Percentiles rank a stretch among this genome's conserved stretches.
phyloP scores from a whole-genome alignment of 1,140 invertebrate species.

The Linepithema humile region DNA sequence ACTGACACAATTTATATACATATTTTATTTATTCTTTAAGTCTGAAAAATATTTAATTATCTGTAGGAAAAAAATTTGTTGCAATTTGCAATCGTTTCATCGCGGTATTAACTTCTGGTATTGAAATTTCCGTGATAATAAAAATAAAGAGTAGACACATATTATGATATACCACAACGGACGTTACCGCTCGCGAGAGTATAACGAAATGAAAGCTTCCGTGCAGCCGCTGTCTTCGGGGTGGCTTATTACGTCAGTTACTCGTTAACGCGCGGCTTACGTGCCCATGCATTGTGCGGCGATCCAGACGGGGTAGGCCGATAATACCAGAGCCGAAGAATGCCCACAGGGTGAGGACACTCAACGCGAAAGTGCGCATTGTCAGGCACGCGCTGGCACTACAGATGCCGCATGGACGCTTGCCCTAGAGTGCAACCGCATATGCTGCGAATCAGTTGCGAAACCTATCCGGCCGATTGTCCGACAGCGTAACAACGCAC shows the following conservation, averaged over 20 bases:
- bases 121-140: background rate
- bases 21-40: too few relatives aligned
- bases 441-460: constrained; percentile 81
- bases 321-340: constrained; percentile 68
- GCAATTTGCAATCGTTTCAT: too few relatives aligned
- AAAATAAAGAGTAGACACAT: background rate
- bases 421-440: constrained; percentile 71
- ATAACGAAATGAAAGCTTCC: constrained; percentile 23
- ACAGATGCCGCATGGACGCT: constrained; percentile 76
- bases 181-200: constrained; percentile 8
- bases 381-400: constrained; percentile 81
- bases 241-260: constrained; percentile 63
- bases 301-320: constrained; percentile 40
- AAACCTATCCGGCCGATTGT: constrained; percentile 73
- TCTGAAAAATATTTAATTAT: too few relatives aligned
- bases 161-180: background rate
- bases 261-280: constrained; percentile 60
- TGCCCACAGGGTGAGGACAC: constrained; percentile 58
- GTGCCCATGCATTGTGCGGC: constrained; percentile 43
- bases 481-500: constrained; percentile 1
- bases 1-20: too few relatives aligned
- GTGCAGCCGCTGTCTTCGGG: constrained; percentile 56
- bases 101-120: too few relatives aligned
- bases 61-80: too few relatives aligned
- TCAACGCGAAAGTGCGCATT: constrained; percentile 79